A percentile compares a stretch with the other conserved stretches of the same genome.
These are phyloP conservation scores for Anoplopoma fimbria DNA, from an alignment of 2,113 vertebrate genomes.

Conservation along the genomic window DNA sequence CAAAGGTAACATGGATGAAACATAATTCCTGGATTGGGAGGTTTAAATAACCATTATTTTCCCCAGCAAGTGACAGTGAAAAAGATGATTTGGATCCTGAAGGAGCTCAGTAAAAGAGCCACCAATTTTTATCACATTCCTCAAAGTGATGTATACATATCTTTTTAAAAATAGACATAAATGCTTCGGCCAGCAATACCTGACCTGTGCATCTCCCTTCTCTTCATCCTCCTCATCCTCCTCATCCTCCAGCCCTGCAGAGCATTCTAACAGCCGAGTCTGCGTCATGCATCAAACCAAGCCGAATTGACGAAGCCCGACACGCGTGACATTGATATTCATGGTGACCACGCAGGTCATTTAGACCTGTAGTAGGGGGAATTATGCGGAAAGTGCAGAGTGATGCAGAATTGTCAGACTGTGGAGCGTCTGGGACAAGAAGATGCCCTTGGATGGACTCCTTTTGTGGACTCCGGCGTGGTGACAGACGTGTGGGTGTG, in stretches of 20 bases:
- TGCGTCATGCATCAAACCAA: constrained; percentile 53
- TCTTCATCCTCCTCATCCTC: neutral
- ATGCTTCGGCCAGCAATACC: constrained; percentile 44
- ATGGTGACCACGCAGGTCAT: constrained; percentile 72
- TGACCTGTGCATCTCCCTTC: constrained; percentile 5
- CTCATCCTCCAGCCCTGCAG: neutral
- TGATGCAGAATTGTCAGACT: constrained; percentile 67
- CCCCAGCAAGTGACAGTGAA: constrained; percentile 6
- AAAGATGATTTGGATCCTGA: constrained; percentile 15
- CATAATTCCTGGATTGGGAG: constrained; percentile 31
- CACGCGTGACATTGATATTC: constrained; percentile 80
- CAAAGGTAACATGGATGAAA: constrained; percentile 15
- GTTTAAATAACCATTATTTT: constrained; percentile 47
- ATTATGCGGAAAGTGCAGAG: constrained; percentile 73
- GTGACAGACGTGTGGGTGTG: constrained; percentile 21
- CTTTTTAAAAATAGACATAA: constrained; percentile 48
- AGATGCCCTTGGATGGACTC: constrained; percentile 75
- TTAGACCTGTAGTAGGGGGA: constrained; percentile 60
- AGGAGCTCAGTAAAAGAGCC: neutral
- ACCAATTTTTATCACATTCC: constrained; percentile 26
- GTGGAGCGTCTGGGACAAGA: constrained; percentile 51
- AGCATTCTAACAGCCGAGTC: constrained; percentile 18
- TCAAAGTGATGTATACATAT: constrained; percentile 42
- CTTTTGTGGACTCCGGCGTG: constrained; percentile 40
- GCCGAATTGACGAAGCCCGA: constrained; percentile 50